Base-by-base conservation (phyloP, 2,113 vertebrate species). In the Zapornia atra region DNA sequence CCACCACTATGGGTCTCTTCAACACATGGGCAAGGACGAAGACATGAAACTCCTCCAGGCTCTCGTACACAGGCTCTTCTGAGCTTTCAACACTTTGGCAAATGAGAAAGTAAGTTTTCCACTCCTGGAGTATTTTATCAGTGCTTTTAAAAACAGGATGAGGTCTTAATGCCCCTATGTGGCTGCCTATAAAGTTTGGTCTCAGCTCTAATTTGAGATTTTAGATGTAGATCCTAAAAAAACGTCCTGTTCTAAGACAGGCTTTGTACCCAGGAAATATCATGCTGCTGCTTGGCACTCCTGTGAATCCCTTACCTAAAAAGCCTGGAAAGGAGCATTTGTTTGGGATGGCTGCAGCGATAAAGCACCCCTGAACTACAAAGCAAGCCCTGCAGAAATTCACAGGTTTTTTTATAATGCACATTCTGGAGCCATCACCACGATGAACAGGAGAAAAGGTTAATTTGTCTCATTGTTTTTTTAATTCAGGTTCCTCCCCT, bases 11-110 rank as follows among this genome's bases (percentile, higher is more conserved):
- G 48, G 99, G 99, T 72, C 99, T 98, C 86, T 98, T 98, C 48
- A 99, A 97, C 46, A 99, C 99, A 0, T 99, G 99, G 51, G 99
- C 99, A 11, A 99, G 98, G 19, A 99, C 99, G 1, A 99, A 99
- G 24, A 99, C 99, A 0, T 99, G 99, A 76, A 99, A 99, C 94
- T 99, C 99, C 97, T 99, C 99, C 65, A 99, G 95, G 70, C 99
- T 99, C 98, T 99, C 99, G 1, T 99, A 99, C 7, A 99, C 99
- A 0, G 99, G 99, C 95, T 99, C 99, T 31, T 99, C 99, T 0
- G 99, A 98, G 21, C 98, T 98, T 91, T 99, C 99, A 16, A 95
- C 98, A 8, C 99, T 99, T 63, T 12, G 70, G 59, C 48, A 51
- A 54, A 75, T 0, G 9, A 66, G 57, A 10, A 19, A 57, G 10